Conservation (phyloP, 2,113 vertebrate genomes). For the Philantomba maxwellii region DNA sequence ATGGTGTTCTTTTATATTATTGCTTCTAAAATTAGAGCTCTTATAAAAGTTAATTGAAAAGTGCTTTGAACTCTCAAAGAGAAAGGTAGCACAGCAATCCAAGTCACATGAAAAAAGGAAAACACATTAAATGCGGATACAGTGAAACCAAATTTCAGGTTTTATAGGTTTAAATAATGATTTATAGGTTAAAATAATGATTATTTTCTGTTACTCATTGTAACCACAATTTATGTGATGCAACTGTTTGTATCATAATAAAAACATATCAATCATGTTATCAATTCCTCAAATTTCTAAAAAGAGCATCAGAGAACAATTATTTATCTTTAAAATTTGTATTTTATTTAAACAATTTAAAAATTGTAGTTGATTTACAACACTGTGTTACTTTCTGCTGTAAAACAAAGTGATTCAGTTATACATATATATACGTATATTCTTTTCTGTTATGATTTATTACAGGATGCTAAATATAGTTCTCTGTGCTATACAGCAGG, state of each 20-base stretch:
- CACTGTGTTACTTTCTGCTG: background rate
- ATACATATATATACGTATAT: background rate
- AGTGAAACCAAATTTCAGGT: background rate
- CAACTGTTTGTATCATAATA: constrained; percentile 21
- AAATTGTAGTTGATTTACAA: background rate
- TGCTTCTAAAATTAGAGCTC: background rate
- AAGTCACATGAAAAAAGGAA: background rate
- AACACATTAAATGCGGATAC: constrained; percentile 22
- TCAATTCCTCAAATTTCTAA: background rate
- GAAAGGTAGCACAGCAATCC: background rate
- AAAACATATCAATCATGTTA: background rate
- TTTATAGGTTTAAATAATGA: background rate
- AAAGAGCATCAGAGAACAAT: background rate
- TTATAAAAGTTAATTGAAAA: background rate
- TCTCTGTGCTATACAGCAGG: background rate
- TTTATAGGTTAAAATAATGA: background rate
- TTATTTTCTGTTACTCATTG: background rate
- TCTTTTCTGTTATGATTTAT: background rate
- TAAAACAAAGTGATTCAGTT: background rate
- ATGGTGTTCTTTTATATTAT: background rate
- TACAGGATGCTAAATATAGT: background rate
- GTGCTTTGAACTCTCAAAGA: constrained; percentile 20
- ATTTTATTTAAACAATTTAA: background rate
- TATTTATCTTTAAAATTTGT: background rate
- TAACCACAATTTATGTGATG: background rate